Base-by-base conservation (phyloP, 1,140 invertebrate genomes). In the Zaprionus africanus region DNA sequence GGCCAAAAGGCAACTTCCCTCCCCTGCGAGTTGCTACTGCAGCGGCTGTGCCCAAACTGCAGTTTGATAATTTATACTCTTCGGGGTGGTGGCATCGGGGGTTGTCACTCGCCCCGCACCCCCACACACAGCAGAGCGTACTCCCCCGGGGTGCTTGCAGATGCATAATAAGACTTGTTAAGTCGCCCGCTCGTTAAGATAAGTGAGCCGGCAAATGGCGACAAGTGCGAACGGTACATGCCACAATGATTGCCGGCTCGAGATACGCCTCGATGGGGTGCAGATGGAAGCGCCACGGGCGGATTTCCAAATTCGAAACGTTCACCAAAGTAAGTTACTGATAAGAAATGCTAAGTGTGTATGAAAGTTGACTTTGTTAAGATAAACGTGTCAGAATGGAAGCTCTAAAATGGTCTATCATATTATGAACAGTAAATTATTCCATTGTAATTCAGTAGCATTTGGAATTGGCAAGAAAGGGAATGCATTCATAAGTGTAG, bases 151-250 rank as follows among this genome's bases (percentile, higher is more conserved):
- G 56, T 71, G 64, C 41, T 69, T 62, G 63, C 70, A 84, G 84
- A 69, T 90, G 81, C 84, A 90, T 88, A 88, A 88, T 84, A 88
- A 88, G 85, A 90, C 79, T 90, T 90, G 85, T 90, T 90, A 90
- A 90, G 85, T 90, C 81, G 79, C 86, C 78, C 79, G 86, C 72
- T 90, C 85, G 85, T 90, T 90, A 90, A 90, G 85, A 90, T 90
- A 90, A 90, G 85, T 90, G 86, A 86, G 76, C 79, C 85, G 86
- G 76, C 82, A 90, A 90, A 84, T 86, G 85, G 84, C 78, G 84
- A 88, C 85, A 88, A 88, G 84, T 88, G 86, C 83, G 80, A 88
- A 71, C 56, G 65, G 77, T 90, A 90, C 81, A 81, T 80, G 68
- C 85, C 82, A 62, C 82, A 84, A 84, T 84, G 74, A 84, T 84